Evolutionary conservation across 2,797 vertebrate genomes (phyloP), one percentile per base, ranked within the genome.

Genomic region (Malacoraja senta): DNA sequence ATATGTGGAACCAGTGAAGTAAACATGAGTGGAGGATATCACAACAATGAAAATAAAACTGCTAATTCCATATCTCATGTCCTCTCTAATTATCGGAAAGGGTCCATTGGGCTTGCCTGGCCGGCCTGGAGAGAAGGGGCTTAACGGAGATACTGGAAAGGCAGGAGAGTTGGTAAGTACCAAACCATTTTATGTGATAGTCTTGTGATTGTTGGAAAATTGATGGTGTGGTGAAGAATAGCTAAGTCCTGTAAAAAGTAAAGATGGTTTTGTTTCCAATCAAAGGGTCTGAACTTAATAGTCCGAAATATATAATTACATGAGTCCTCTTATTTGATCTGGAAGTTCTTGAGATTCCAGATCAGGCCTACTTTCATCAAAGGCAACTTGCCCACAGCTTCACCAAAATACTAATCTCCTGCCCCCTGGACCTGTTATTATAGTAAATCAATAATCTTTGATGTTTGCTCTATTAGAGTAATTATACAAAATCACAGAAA

Each of bases 41-140:
- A n/a, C 63, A 88, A 65, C 6, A 0, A 2, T 19, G 32, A 32
- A 88, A 88, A 65, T 63, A 78, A 65, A 24, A 84, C 12, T 3
- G 38, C 21, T 10, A 65, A 65, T 86, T 53, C 71, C 24, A 58
- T 32, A 93, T 94, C n/a, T 4, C 44, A 84, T 32, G 19, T 88
- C 19, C 21, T 68, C 63, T 68, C 24, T 32, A 35, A 88, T 32
- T 88, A 88, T 88, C 65, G 93, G 94, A 0, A 93, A 98, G 98
- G 98, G 98, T 61, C 96, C 96, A 0, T 94, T 97, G 12, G 98
- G 98, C 17, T 94, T 98, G 65, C 97, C 97, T 1, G 98, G 98
- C 71, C 96, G 95, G 93, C 95, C 96, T 9, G 98, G 98, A 63
- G 96, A 97, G 88, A 94, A 94, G 3, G 98, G 97, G 91, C 95